Conservation (phyloP, 1,140 invertebrate genomes). For the Megalonaias nervosa region DNA sequence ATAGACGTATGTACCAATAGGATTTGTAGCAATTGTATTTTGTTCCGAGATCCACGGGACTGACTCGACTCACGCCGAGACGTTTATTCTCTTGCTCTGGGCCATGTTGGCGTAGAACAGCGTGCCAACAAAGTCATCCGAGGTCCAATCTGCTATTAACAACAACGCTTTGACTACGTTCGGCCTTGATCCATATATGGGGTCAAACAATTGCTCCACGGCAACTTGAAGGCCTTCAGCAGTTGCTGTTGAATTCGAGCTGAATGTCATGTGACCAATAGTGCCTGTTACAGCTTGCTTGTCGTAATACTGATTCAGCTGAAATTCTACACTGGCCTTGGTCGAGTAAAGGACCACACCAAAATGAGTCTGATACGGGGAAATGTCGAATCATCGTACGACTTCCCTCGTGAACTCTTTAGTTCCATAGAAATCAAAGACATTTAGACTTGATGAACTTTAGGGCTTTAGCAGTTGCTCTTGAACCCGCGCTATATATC, state of each 20-base stretch:
- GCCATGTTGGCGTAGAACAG: slow-evolving; percentile 7
- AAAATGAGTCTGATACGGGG: slow-evolving; percentile 35
- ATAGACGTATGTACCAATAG: too few species aligned
- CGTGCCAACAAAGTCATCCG: slow-evolving; percentile 35
- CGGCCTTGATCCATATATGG: slow-evolving; percentile 28
- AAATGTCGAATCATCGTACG: slow-evolving; percentile 51
- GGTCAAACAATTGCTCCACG: slow-evolving; percentile 34
- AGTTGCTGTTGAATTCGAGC: slow-evolving; percentile 47
- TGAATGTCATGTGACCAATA: slow-evolving; percentile 38
- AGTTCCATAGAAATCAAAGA: slow-evolving; percentile 43
- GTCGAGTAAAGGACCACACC: slow-evolving; percentile 51
- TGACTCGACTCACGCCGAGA: slow-evolving; percentile 39
- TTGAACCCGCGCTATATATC: too few species aligned
- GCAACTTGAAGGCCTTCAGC: slow-evolving; percentile 38
- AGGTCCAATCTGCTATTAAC: slow-evolving; percentile 41
- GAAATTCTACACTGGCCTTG: slow-evolving; percentile 41
- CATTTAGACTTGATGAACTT: slow-evolving; percentile 46
- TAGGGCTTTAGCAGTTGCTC: too few species aligned
- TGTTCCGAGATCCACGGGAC: too few species aligned
- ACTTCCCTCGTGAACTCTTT: slow-evolving; percentile 51
- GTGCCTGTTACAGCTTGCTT: slow-evolving; percentile 34
- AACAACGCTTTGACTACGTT: slow-evolving; percentile 44
- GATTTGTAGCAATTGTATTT: too few species aligned
- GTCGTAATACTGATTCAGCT: slow-evolving; percentile 45
- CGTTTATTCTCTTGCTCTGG: slow-evolving; percentile 22